Conservation (phyloP, 2,888 invertebrate species). For the Luffia ferchaultella region DNA sequence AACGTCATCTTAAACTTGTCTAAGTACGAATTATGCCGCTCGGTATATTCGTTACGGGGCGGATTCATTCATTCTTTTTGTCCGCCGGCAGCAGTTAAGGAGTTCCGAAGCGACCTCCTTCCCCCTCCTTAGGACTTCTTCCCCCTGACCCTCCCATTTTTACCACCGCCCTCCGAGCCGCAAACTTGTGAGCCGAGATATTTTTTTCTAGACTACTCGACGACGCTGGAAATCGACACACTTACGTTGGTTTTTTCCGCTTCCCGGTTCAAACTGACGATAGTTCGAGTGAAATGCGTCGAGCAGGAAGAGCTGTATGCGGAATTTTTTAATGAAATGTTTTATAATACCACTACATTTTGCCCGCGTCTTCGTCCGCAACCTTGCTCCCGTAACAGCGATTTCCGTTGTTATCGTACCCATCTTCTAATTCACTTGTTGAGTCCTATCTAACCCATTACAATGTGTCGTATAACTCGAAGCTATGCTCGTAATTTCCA, state of each 20-base stretch:
- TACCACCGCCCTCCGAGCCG: conserved; percentile 28
- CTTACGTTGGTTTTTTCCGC: conserved; percentile 60
- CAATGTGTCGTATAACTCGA: too few species aligned
- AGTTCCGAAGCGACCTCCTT: conserved; percentile 36
- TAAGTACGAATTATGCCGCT: conserved; percentile 66
- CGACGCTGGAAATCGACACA: conserved; percentile 61
- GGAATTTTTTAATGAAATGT: too few species aligned
- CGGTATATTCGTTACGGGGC: conserved; percentile 66
- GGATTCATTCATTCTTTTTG: conserved; percentile 67
- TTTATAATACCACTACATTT: too few species aligned
- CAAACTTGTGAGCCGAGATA: conserved; percentile 58
- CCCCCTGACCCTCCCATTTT: conserved; percentile 27
- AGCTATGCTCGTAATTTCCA: too few species aligned
- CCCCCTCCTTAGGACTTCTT: conserved; percentile 17
- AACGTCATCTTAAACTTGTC: conserved; percentile 60
- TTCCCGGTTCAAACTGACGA: conserved; percentile 14
- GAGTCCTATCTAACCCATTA: too few species aligned
- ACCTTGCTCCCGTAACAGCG: too few species aligned
- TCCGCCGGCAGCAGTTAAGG: conserved; percentile 60
- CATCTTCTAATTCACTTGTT: too few species aligned
- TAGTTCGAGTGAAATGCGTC: not conserved
- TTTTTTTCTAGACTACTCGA: conserved; percentile 57
- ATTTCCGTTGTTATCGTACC: too few species aligned
- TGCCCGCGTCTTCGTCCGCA: too few species aligned
- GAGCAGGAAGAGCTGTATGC: too few species aligned